Percentiles rank a stretch among this genome's conserved stretches.
Evolutionary conservation across 2,113 vertebrate species (phyloP).

Genomic region (Indicator maculatus): DNA sequence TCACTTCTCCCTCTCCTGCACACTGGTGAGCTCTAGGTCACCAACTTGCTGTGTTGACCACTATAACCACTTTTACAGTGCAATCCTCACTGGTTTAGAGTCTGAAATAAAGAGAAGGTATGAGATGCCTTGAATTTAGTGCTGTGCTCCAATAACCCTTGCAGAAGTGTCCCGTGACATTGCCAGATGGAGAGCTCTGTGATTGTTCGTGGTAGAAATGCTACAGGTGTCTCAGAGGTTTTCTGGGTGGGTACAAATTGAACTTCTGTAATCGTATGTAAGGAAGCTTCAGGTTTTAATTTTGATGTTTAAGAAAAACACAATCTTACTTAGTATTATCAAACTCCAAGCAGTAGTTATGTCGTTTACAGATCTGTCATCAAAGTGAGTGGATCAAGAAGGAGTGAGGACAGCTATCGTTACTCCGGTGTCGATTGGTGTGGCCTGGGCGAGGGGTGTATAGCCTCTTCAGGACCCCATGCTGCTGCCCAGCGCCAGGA

Average conservation of each 20-base stretch:
- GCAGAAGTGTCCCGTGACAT: neutral
- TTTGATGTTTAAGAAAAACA: neutral
- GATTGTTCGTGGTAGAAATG: neutral
- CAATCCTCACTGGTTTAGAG: neutral
- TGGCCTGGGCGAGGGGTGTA: rapidly evolving
- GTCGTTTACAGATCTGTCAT: neutral
- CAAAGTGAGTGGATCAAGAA: rapidly evolving
- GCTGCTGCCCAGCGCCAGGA: neutral
- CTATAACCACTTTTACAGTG: rapidly evolving
- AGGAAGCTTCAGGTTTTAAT: neutral
- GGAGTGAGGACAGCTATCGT: neutral
- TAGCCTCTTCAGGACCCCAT: neutral
- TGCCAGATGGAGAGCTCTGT: neutral
- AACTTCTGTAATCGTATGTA: neutral
- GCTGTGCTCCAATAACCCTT: neutral
- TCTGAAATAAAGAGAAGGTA: neutral
- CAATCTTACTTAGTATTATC: neutral
- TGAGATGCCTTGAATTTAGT: neutral
- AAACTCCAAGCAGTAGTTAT: neutral
- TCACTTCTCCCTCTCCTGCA: rapidly evolving
- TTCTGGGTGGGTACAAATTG: neutral
- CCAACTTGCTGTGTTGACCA: neutral
- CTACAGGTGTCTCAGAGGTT: too few relatives aligned
- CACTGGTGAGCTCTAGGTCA: neutral
- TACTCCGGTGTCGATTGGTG: rapidly evolving